These are phyloP conservation scores for Dione vanillae DNA, from an alignment of 2,888 invertebrate species.

Conservation along the genomic window DNA sequence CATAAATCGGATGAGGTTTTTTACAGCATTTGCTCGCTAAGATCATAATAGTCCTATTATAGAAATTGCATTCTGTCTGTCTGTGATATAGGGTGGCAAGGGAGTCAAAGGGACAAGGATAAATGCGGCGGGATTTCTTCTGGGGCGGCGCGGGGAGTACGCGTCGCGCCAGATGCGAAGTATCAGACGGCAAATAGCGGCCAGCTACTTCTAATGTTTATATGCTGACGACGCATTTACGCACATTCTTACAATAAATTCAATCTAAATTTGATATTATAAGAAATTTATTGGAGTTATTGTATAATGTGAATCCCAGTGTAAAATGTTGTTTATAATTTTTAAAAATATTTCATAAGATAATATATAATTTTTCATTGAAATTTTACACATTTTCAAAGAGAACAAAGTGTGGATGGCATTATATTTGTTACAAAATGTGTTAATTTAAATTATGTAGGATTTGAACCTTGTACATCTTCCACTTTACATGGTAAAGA, in stretches of 20 bases:
- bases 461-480: too few relatives aligned
- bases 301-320: background rate
- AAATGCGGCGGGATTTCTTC: conserved; percentile 9
- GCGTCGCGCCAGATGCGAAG: conserved; percentile 48
- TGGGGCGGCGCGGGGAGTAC: conserved; percentile 31
- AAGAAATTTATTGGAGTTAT: conserved; percentile 22
- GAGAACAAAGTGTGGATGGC: too few relatives aligned
- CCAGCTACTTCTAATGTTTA: conserved; percentile 35
- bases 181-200: conserved; percentile 45
- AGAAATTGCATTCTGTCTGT: conserved; percentile 16
- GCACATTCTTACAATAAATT: conserved; percentile 29
- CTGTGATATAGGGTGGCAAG: conserved; percentile 14
- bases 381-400: too few relatives aligned
- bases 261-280: conserved; percentile 22
- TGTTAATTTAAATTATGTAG: too few relatives aligned
- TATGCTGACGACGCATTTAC: conserved; percentile 29
- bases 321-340: background rate
- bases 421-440: too few relatives aligned
- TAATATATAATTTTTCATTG: too few relatives aligned
- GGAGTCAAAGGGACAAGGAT: conserved; percentile 15
- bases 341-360: too few relatives aligned
- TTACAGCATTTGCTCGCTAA: background rate
- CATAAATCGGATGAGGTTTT: background rate
- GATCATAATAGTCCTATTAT: conserved; percentile 19
- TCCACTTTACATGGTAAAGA: too few relatives aligned